These are phyloP conservation scores for Philonicus albiceps DNA, from an alignment of 2,888 invertebrate species.

Conservation along the genomic window DNA sequence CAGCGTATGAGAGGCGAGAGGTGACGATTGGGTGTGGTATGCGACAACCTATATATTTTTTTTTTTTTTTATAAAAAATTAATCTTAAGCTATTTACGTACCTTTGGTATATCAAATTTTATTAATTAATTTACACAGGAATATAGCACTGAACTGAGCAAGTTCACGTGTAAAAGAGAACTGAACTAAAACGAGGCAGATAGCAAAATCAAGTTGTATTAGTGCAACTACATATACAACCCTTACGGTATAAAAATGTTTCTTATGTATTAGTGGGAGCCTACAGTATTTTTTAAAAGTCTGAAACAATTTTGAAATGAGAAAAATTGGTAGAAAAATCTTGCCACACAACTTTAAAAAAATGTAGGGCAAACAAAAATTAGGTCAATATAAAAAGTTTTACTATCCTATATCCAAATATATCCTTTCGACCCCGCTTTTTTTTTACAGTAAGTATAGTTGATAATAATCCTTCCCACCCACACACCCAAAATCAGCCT, in stretches of 20 bases:
- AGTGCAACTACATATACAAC: background rate
- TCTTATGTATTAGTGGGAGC: background rate
- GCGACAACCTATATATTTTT: background rate
- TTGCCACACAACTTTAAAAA: background rate
- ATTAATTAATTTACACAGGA: background rate
- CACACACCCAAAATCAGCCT: background rate
- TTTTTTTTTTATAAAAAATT: background rate
- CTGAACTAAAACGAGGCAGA: slow-evolving; percentile 26
- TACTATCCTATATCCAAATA: background rate
- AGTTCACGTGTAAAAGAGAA: slow-evolving; percentile 30
- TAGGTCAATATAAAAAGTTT: background rate
- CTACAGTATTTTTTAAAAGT: background rate
- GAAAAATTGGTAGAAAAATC: background rate
- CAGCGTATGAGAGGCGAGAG: background rate
- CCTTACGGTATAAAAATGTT: background rate
- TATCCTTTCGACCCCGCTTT: background rate
- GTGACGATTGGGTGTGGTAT: background rate
- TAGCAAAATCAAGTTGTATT: background rate
- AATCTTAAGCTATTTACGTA: background rate
- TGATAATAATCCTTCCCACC: background rate
- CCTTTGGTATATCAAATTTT: background rate
- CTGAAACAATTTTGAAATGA: background rate
- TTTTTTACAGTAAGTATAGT: background rate
- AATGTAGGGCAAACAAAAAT: background rate
- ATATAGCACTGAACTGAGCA: slow-evolving; percentile 5